Base-by-base conservation (phyloP, 2,797 vertebrate species). In the Decapterus maruadsi region DNA sequence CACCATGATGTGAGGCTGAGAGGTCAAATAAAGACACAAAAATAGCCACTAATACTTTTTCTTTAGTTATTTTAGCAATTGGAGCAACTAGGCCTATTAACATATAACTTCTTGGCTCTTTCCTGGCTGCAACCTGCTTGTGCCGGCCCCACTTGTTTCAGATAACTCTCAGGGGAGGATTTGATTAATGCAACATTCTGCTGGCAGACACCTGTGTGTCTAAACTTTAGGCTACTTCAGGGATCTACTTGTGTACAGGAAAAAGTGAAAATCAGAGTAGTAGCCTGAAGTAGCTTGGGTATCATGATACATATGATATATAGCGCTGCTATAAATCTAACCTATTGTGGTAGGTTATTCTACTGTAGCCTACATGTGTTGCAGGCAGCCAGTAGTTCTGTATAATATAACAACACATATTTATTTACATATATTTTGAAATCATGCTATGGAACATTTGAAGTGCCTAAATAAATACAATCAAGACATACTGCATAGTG, bases 141-240 rank as follows among this genome's bases (percentile, higher is more conserved):
- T 34, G n/a, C 4, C 36, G 38, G 50, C 31, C 53, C 13, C 1
- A 26, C 42, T 70, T 48, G 58, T 66, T 63, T 61, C 72, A 65
- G 57, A 10, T 0, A 16, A 45, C 6, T 83, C 81, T 82, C 85
- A 22, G 64, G 72, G 74, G 84, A 87, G 79, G 86, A 85, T 90
- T 77, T 87, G 81, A 92, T 92, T 80, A 85, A 77, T 77, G 81
- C 29, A 80, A 72, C 90, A n/a, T 72, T 73, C 77, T 72, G 75
- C 67, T 76, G 53, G 62, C 74, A 74, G 73, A 87, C 79, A 77
- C 67, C 76, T 77, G 78, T 56, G 75, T 78, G 64, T 82, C 80
- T 81, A 69, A 84, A 85, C 78, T 75, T 65, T 51, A n/a, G n/a
- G n/a, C n/a, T n/a, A 78, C 61, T 66, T 51, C 75, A 77, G 26